Conservation (phyloP, 2,113 vertebrate species). For the Grammomys dolichurus region DNA sequence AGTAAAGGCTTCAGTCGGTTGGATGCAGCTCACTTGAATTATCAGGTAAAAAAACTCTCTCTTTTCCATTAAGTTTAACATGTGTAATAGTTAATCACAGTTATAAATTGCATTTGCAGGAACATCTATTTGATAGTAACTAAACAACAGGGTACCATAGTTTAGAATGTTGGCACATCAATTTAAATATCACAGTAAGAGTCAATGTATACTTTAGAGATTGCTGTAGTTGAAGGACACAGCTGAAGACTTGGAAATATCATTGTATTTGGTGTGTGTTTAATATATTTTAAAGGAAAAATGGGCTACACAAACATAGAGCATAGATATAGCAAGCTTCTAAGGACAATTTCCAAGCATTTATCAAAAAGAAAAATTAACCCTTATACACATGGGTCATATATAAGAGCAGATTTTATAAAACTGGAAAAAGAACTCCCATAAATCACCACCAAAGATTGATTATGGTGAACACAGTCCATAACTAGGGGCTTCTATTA, state of each 20-base stretch:
- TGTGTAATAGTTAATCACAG: neutral
- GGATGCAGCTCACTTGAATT: neutral
- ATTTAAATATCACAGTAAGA: neutral
- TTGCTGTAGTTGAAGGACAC: neutral
- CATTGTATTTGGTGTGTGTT: neutral
- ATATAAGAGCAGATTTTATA: neutral
- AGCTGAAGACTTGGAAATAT: neutral
- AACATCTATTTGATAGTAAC: neutral
- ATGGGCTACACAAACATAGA: rapidly evolving
- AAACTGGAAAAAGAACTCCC: neutral
- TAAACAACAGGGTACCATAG: neutral
- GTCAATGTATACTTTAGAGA: too few relatives aligned
- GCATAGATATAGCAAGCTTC: neutral
- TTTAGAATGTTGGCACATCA: neutral
- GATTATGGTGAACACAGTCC: neutral
- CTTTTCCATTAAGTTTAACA: neutral
- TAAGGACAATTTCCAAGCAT: neutral
- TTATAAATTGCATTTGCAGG: neutral
- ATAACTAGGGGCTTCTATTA: neutral
- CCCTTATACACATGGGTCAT: too few relatives aligned
- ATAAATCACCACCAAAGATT: neutral
- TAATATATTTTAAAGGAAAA: neutral
- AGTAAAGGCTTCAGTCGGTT: neutral
- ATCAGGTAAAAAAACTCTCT: neutral
- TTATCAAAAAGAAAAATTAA: neutral